These are phyloP conservation scores for Platycheirus rosarum DNA, from an alignment of 2,888 invertebrate species.

Conservation along the genomic window DNA sequence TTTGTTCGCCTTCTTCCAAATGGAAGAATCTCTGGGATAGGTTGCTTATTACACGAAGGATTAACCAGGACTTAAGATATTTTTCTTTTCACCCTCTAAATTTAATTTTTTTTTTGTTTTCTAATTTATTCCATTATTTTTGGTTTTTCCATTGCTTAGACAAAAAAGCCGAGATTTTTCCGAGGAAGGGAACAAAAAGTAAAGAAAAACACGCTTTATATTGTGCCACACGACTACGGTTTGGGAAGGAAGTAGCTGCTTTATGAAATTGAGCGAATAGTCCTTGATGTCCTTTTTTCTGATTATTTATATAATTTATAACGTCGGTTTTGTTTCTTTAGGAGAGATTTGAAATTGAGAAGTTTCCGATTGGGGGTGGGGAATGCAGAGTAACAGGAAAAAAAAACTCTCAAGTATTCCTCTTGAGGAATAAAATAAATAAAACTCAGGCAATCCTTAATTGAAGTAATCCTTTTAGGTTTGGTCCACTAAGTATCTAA, in stretches of 20 bases:
- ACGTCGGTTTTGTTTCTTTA: slow-evolving; percentile 58
- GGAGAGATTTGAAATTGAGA: slow-evolving; percentile 69
- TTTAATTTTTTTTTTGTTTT: slow-evolving; percentile 77
- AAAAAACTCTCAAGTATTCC: slow-evolving; percentile 48
- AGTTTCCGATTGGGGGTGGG: slow-evolving; percentile 1
- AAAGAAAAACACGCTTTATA: slow-evolving; percentile 14
- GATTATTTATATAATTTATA: slow-evolving; percentile 72
- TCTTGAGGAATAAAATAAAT: slow-evolving; percentile 62
- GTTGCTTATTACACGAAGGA: slow-evolving; percentile 68
- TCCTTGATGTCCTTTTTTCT: slow-evolving; percentile 56
- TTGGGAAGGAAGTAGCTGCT: slow-evolving; percentile 1
- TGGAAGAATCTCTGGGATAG: slow-evolving; percentile 60
- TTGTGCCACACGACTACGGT: slow-evolving; percentile 2
- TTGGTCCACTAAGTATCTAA: slow-evolving; percentile 68
- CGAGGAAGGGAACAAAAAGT: slow-evolving; percentile 15
- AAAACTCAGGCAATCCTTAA: slow-evolving; percentile 69
- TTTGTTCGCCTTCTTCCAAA: slow-evolving; percentile 39
- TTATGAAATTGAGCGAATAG: slow-evolving; percentile 68
- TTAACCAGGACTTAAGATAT: slow-evolving; percentile 72
- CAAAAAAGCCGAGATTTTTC: slow-evolving; percentile 37
- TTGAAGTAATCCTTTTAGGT: slow-evolving; percentile 74
- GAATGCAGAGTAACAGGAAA: slow-evolving; percentile 1
- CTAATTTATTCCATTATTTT: slow-evolving; percentile 81
- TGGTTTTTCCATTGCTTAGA: slow-evolving; percentile 67
- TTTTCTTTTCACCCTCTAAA: slow-evolving; percentile 66